These are phyloP conservation scores for Penaeus chinensis DNA, from an alignment of 1,140 invertebrate species.

Conservation along the genomic window DNA sequence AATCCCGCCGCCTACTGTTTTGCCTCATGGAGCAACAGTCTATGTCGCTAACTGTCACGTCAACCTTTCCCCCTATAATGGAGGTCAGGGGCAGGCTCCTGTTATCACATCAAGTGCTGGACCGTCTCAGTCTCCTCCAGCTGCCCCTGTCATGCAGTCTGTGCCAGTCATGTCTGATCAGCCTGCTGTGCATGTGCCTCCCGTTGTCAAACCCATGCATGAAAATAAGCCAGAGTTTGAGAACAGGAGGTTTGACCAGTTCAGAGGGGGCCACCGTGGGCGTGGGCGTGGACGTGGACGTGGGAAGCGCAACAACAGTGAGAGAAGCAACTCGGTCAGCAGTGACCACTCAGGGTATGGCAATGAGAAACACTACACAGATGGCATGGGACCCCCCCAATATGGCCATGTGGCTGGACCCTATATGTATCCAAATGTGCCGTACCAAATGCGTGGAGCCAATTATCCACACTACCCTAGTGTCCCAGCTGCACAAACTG, in stretches of 20 bases:
- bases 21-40: constrained; percentile 51
- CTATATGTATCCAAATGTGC: constrained; percentile 44
- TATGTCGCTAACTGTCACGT: constrained; percentile 57
- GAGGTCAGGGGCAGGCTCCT: constrained; percentile 33
- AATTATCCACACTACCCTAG: constrained; percentile 35
- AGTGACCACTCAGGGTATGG: constrained; percentile 49
- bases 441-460: constrained; percentile 33
- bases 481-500: constrained; percentile 52
- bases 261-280: constrained; percentile 24
- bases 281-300: constrained; percentile 40
- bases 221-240: constrained; percentile 43
- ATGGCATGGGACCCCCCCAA: not conserved
- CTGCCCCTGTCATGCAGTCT: constrained; percentile 33
- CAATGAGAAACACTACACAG: constrained; percentile 40
- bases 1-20: constrained; percentile 46
- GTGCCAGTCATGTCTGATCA: constrained; percentile 43
- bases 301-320: constrained; percentile 35
- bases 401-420: constrained; percentile 31
- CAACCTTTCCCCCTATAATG: constrained; percentile 45
- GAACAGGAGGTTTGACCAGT: constrained; percentile 30
- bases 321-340: constrained; percentile 32
- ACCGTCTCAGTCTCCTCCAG: constrained; percentile 52
- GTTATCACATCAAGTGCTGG: constrained; percentile 44
- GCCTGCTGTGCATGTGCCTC: constrained; percentile 27
- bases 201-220: constrained; percentile 28